Evolutionary conservation across 2,888 invertebrate species (phyloP).

Genomic region (Autographa pulchrina): DNA sequence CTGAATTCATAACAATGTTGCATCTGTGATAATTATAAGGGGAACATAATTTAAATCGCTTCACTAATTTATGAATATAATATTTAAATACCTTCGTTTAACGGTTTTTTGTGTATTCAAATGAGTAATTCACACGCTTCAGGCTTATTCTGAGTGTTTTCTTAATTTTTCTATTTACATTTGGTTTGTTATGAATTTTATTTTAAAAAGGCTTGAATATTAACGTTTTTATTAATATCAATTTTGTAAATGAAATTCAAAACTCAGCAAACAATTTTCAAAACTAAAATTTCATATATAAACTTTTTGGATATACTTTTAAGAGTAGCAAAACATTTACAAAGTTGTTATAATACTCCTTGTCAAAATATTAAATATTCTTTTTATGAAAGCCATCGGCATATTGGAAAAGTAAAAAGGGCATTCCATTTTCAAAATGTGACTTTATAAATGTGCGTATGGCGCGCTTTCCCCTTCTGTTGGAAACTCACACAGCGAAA

Average conservation of each 20-base stretch:
- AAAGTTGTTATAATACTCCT: slow-evolving; percentile 18
- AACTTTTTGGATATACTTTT: not conserved
- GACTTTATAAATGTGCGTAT: slow-evolving; percentile 71
- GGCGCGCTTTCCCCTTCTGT: slow-evolving; percentile 80
- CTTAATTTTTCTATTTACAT: not conserved
- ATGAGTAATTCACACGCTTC: slow-evolving; percentile 28
- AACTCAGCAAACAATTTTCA: not conserved
- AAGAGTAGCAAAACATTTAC: not conserved
- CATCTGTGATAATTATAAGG: slow-evolving; percentile 77
- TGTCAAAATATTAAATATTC: slow-evolving; percentile 19
- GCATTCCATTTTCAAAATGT: slow-evolving; percentile 83
- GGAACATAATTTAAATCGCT: slow-evolving; percentile 67
- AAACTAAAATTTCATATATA: not conserved
- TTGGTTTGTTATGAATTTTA: no score
- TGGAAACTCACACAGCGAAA: slow-evolving; percentile 74
- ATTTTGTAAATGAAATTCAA: no score
- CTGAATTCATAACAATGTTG: slow-evolving; percentile 83
- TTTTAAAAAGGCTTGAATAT: no score
- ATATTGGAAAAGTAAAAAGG: slow-evolving; percentile 80
- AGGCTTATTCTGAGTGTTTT: not conserved
- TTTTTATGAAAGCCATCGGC: slow-evolving; percentile 58
- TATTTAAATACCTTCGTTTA: slow-evolving; percentile 50
- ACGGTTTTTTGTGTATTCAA: slow-evolving; percentile 49
- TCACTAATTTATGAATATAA: slow-evolving; percentile 69
- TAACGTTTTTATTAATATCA: no score